Conservation (phyloP, 1,140 invertebrate genomes). For the Ptiloglossa arizonensis region DNA sequence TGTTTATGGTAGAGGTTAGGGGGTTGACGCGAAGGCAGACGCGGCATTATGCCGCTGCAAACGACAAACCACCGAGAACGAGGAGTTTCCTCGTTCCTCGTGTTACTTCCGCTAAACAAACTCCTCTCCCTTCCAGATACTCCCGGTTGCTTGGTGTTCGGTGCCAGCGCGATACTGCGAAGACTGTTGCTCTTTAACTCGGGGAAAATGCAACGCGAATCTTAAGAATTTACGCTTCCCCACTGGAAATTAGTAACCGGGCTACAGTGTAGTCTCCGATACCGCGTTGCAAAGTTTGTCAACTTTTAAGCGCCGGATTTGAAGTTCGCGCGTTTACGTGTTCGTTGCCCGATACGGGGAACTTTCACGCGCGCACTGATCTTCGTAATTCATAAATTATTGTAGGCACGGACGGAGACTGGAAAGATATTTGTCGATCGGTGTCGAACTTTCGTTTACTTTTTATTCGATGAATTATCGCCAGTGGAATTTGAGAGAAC, state of each 20-base stretch:
- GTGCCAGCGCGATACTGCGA: not conserved
- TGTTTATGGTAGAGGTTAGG: conserved; percentile 21
- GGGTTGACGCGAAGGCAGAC: conserved; percentile 8
- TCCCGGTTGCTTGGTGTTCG: not conserved
- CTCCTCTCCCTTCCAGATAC: too few relatives aligned
- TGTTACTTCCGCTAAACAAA: conserved; percentile 11
- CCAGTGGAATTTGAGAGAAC: too few relatives aligned
- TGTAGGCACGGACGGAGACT: too few relatives aligned
- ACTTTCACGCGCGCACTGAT: too few relatives aligned
- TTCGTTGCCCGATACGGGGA: not conserved
- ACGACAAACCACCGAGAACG: conserved; percentile 17
- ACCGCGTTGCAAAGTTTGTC: not conserved
- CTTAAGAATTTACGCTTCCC: not conserved
- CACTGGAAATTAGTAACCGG: conserved; percentile 10
- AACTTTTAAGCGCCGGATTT: not conserved
- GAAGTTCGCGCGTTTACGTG: not conserved
- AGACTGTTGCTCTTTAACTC: not conserved
- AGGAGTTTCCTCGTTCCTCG: conserved; percentile 10
- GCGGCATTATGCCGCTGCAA: not conserved
- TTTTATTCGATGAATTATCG: too few relatives aligned
- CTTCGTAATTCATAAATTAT: too few relatives aligned
- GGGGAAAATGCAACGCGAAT: conserved; percentile 22
- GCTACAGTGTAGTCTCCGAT: not conserved
- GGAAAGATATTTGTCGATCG: too few relatives aligned
- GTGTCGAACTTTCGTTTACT: too few relatives aligned